These are phyloP conservation scores for Glossophaga mutica DNA, from an alignment of 2,797 vertebrate genomes.

Conservation along the genomic window DNA sequence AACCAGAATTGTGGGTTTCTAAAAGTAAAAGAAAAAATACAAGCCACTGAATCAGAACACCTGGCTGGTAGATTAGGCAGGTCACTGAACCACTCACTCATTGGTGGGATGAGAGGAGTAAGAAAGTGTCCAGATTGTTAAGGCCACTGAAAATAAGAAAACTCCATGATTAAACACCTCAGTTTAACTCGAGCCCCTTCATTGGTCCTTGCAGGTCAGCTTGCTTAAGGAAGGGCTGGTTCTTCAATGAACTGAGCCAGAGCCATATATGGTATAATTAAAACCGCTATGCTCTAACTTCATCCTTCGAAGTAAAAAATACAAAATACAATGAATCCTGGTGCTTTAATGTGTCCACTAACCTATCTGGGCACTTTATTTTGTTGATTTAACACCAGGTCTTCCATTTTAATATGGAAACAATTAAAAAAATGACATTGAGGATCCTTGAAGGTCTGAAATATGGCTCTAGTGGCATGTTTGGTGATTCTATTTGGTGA, in stretches of 20 bases:
- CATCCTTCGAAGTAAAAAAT: background rate
- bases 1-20: background rate
- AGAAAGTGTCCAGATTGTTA: background rate
- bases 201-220: background rate
- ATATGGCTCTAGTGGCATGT: background rate
- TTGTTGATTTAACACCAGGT: background rate
- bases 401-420: background rate
- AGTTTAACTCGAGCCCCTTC: background rate
- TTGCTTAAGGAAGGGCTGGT: background rate
- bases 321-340: background rate
- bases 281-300: background rate
- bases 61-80: background rate
- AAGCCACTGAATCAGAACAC: background rate
- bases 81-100: background rate
- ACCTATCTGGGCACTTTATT: background rate
- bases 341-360: background rate
- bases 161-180: background rate
- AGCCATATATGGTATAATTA: background rate
- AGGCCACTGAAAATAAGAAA: background rate
- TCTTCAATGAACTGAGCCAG: background rate
- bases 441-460: background rate
- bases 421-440: background rate
- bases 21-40: background rate
- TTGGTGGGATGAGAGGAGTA: background rate
- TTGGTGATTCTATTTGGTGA: background rate